Evolutionary conservation across 1,140 invertebrate genomes (phyloP).

Genomic region (Chionoecetes opilio): DNA sequence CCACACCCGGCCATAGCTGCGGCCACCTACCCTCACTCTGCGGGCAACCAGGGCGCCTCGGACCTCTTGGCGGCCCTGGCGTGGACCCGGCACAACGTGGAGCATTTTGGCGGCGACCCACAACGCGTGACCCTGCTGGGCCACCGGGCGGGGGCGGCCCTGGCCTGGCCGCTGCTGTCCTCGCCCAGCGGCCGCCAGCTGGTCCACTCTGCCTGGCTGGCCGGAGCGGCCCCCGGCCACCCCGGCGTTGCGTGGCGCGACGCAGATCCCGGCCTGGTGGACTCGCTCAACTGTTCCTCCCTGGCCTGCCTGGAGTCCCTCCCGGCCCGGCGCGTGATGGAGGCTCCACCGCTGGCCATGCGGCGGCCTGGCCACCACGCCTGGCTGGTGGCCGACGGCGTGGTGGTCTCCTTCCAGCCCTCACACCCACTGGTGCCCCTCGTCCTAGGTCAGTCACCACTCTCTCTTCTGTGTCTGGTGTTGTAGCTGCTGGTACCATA

Average conservation of each 20-base stretch:
- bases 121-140: slow-evolving; percentile 90
- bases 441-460: slow-evolving; percentile 75
- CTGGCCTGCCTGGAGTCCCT: slow-evolving; percentile 61
- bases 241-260: slow-evolving; percentile 74
- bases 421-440: slow-evolving; percentile 72
- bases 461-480: no score
- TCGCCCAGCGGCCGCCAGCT: slow-evolving; percentile 84
- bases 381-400: slow-evolving; percentile 80
- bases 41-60: slow-evolving; percentile 94
- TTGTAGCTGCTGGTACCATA: no score
- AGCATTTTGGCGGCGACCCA: slow-evolving; percentile 92
- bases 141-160: slow-evolving; percentile 90
- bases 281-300: slow-evolving; percentile 71
- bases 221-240: slow-evolving; percentile 79
- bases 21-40: slow-evolving; percentile 88
- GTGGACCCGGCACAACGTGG: slow-evolving; percentile 91
- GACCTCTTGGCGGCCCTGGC: slow-evolving; percentile 91
- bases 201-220: slow-evolving; percentile 82
- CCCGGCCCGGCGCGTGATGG: slow-evolving; percentile 59
- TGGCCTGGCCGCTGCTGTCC: slow-evolving; percentile 89
- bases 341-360: slow-evolving; percentile 55
- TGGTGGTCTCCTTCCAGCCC: slow-evolving; percentile 76
- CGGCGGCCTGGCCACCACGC: slow-evolving; percentile 57
- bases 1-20: slow-evolving; percentile 89
- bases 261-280: slow-evolving; percentile 53